Evolutionary conservation across 1,140 invertebrate genomes (phyloP).

Genomic region (Apis florea): DNA sequence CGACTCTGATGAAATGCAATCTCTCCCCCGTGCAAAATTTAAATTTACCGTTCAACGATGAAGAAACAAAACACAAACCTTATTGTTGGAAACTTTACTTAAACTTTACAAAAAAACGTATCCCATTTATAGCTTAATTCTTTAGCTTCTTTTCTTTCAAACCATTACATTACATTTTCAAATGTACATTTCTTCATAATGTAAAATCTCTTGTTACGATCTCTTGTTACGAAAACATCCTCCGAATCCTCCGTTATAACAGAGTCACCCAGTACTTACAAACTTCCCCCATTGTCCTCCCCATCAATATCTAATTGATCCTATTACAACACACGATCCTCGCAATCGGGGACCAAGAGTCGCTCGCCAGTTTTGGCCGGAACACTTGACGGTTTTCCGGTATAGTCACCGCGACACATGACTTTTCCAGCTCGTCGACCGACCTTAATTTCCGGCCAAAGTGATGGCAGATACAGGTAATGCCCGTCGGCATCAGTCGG

Average conservation of each 20-base stretch:
- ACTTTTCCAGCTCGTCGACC: conserved; percentile 1
- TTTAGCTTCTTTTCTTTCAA: too few relatives aligned
- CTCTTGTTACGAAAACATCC: too few relatives aligned
- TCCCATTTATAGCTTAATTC: too few relatives aligned
- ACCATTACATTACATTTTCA: too few relatives aligned
- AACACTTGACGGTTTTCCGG: conserved; percentile 39
- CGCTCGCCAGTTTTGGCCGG: conserved; percentile 19
- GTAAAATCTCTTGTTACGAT: too few relatives aligned
- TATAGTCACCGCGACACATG: background rate
- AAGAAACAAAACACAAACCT: background rate
- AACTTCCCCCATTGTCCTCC: too few relatives aligned
- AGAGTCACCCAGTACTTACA: too few relatives aligned
- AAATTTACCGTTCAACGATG: background rate
- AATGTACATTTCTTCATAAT: too few relatives aligned
- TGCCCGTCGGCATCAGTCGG: conserved; percentile 2
- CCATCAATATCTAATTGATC: too few relatives aligned
- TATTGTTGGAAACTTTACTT: background rate
- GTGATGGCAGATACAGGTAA: conserved; percentile 42
- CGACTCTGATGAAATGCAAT: background rate
- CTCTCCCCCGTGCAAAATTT: conserved; percentile 13
- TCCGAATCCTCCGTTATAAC: too few relatives aligned
- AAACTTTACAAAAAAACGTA: too few relatives aligned
- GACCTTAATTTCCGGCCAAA: conserved; percentile 43
- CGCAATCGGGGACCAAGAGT: background rate
- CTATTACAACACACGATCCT: background rate